A percentile compares a stretch with the other conserved stretches of the same genome.
Conservation (phyloP, 2,797 vertebrate genomes). For the Cichlasoma orientale region DNA sequence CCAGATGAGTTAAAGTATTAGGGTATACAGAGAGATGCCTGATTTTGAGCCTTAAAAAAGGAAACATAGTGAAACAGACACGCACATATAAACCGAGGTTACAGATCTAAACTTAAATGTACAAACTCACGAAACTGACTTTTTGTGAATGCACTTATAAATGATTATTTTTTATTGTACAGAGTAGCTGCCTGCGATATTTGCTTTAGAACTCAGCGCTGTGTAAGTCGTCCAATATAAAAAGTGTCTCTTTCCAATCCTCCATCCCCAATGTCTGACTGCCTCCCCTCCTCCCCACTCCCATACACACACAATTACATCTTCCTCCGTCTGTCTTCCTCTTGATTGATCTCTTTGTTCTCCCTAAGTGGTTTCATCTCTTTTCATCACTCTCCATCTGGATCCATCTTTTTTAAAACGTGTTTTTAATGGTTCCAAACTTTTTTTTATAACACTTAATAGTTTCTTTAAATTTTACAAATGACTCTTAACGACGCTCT, state of each 20-base stretch:
- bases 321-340: constrained; percentile 68
- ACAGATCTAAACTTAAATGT: neutral
- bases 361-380: constrained; percentile 73
- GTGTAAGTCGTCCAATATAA: constrained; percentile 65
- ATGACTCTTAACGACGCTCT: constrained; percentile 49
- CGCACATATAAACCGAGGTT: neutral
- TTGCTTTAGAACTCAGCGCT: constrained; percentile 41
- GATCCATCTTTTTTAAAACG: constrained; percentile 63
- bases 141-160: neutral
- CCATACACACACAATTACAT: constrained; percentile 32
- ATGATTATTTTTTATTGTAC: neutral
- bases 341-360: constrained; percentile 76
- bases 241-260: constrained; percentile 56
- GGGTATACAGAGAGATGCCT: neutral
- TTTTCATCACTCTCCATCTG: constrained; percentile 78
- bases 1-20: neutral
- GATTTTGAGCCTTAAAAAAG: neutral
- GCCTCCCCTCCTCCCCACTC: neutral
- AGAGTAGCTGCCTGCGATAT: constrained; percentile 16
- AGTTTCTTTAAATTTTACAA: constrained; percentile 67
- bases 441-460: constrained; percentile 57
- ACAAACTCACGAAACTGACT: constrained; percentile 3
- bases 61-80: neutral
- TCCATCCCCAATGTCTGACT: constrained; percentile 46
- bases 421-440: constrained; percentile 61